Evolutionary conservation across 1,140 invertebrate species (phyloP).

Genomic region (Apis mellifera): Amel_HAv3.1 CM009946.2:2294001-2294500

Average conservation of each 20-base stretch:
- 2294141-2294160: too few species aligned
- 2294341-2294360: slow-evolving; percentile 62
- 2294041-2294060: too few species aligned
- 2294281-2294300: slow-evolving; percentile 74
- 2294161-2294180: not conserved
- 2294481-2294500: too few species aligned
- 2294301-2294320: slow-evolving; percentile 76
- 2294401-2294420: slow-evolving; percentile 20
- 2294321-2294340: slow-evolving; percentile 69
- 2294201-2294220: slow-evolving; percentile 12
- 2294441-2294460: too few species aligned
- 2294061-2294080: too few species aligned
- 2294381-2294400: slow-evolving; percentile 57
- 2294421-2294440: slow-evolving; percentile 30
- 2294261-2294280: slow-evolving; percentile 24
- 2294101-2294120: too few species aligned
- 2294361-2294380: slow-evolving; percentile 55
- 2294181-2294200: slow-evolving; percentile 46
- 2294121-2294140: too few species aligned
- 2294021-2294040: too few species aligned
- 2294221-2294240: not conserved
- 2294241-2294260: not conserved
- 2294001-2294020: too few species aligned
- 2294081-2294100: too few species aligned
- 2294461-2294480: too few species aligned